A percentile compares a stretch with the other conserved stretches of the same genome.
phyloP scores from a whole-genome alignment of 2,888 invertebrate genomes.

The Chaetogeoica ovagalla region DNA sequence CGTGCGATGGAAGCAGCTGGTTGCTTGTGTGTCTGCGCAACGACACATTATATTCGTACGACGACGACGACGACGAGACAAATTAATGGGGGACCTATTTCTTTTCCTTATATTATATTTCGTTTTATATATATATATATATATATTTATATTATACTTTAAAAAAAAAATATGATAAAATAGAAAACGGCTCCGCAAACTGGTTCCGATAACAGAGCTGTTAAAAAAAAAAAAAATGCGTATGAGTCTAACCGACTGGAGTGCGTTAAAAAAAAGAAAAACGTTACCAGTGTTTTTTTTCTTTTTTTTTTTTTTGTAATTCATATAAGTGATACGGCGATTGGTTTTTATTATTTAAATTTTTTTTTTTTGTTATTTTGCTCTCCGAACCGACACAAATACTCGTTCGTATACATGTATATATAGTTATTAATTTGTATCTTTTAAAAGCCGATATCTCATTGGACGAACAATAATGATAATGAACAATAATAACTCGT shows the following conservation, averaged over 20 bases:
- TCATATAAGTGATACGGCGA: background rate
- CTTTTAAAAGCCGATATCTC: too few relatives aligned
- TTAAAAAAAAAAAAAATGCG: conserved; percentile 5
- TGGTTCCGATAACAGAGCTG: conserved; percentile 44
- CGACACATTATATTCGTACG: background rate
- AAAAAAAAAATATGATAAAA: conserved; percentile 9
- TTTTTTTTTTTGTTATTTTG: background rate
- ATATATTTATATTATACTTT: background rate
- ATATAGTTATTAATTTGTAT: too few relatives aligned
- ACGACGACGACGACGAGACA: conserved; percentile 44
- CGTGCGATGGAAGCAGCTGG: conserved; percentile 33
- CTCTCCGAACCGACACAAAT: too few relatives aligned
- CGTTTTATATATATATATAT: too few relatives aligned
- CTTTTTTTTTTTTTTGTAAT: background rate
- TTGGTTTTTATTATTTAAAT: background rate
- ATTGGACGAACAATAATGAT: too few relatives aligned
- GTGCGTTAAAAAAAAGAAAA: background rate
- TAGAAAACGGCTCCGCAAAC: conserved; percentile 27
- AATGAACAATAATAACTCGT: too few relatives aligned
- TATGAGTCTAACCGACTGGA: background rate
- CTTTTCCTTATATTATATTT: conserved; percentile 15
- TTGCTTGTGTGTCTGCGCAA: conserved; percentile 12
- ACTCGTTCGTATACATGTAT: too few relatives aligned
- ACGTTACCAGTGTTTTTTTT: conserved; percentile 6
- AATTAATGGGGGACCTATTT: conserved; percentile 48